Evolutionary conservation across 2,113 vertebrate genomes (phyloP).

Genomic region (Aptenodytes forsteri): DNA sequence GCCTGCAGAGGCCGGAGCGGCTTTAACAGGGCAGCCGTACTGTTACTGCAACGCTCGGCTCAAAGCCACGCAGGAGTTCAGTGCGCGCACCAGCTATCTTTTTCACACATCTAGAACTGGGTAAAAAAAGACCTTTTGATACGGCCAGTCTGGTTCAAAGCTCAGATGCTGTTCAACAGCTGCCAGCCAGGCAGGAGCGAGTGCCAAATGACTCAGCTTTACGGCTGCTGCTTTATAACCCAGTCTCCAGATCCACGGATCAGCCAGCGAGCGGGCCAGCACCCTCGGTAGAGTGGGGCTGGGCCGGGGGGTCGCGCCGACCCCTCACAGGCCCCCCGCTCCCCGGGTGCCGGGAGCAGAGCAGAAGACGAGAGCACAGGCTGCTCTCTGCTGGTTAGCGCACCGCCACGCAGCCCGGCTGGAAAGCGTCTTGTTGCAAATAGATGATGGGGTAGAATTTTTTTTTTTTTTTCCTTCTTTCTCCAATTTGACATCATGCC

Average conservation of each 20-base stretch:
- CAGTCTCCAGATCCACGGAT: neutral
- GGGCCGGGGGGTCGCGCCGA: neutral
- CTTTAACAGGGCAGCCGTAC: fast-evolving
- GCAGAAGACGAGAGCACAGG: neutral
- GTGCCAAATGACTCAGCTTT: no score
- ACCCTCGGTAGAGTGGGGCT: neutral
- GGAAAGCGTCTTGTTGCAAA: fast-evolving
- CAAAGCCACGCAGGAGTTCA: fast-evolving
- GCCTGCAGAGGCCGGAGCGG: neutral
- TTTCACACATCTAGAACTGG: no score
- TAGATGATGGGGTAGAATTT: fast-evolving
- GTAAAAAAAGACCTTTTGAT: neutral
- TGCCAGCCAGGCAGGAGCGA: neutral
- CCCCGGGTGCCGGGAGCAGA: fast-evolving
- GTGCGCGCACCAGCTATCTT: neutral
- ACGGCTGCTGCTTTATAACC: fast-evolving
- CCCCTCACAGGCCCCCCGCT: neutral
- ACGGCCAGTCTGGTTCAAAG: fast-evolving
- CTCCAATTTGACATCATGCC: neutral
- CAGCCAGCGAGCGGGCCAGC: neutral
- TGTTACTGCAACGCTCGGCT: fast-evolving
- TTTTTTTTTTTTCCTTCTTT: no score
- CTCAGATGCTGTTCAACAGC: neutral
- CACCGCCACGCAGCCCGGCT: fast-evolving
- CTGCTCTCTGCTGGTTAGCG: neutral